These are phyloP conservation scores for human (Homo sapiens) DNA, from an alignment of 2,113 vertebrate genomes.

Conservation along the genomic window GRCh38 chr12:94450501-94451000, in stretches of 20 bases:
- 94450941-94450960: neutral
- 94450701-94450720: slow-evolving; percentile 20
- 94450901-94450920: neutral
- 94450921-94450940: neutral
- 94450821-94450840: neutral
- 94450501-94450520: too few species aligned
- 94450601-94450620: neutral
- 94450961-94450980: neutral
- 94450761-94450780: neutral
- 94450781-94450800: neutral
- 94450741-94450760: neutral
- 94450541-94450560: neutral
- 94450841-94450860: neutral
- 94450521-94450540: too few species aligned
- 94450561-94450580: neutral
- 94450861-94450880: neutral
- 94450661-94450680: neutral
- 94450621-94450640: neutral
- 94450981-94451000: neutral
- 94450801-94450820: neutral
- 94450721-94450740: neutral
- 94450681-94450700: neutral
- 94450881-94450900: neutral
- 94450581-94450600: slow-evolving; percentile 22
- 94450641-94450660: neutral